A percentile compares a stretch with the other conserved stretches of the same genome.
Conservation (phyloP, 2,113 vertebrate genomes). For the Dolichotis patagonum region DNA sequence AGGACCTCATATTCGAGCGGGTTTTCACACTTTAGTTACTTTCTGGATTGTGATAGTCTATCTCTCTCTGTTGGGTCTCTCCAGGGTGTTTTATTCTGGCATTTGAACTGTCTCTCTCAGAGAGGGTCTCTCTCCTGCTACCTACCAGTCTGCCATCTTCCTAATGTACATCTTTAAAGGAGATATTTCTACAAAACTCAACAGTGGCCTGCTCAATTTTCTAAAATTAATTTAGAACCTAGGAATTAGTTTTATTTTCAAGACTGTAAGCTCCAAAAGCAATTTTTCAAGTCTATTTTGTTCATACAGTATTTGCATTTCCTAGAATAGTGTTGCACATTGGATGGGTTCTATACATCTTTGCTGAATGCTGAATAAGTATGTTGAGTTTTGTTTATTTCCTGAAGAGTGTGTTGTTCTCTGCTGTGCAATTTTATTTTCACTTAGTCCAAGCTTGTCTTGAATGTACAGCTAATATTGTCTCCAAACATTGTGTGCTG, state of each 20-base stretch:
- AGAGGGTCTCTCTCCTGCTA: too few species aligned
- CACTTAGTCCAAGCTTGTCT: not conserved
- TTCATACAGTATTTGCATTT: not conserved
- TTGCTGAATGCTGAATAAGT: not conserved
- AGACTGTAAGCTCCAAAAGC: not conserved
- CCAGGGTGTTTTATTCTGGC: too few species aligned
- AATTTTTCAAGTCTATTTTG: conserved; percentile 1
- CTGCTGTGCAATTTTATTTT: not conserved
- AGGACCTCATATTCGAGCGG: too few species aligned
- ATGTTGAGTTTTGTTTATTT: not conserved
- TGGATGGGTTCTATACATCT: not conserved
- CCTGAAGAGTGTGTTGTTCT: not conserved
- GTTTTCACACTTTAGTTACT: too few species aligned
- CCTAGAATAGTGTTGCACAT: not conserved
- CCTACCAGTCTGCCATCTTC: too few species aligned
- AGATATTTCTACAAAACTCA: conserved; percentile 22
- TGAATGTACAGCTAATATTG: conserved; percentile 14
- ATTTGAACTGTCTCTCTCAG: too few species aligned
- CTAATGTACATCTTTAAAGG: too few species aligned
- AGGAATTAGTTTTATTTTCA: conserved; percentile 46
- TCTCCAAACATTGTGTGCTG: conserved; percentile 13
- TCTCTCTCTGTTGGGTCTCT: too few species aligned
- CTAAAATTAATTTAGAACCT: conserved; percentile 46
- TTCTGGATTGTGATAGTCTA: too few species aligned
- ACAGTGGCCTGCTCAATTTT: not conserved